Base-by-base conservation (phyloP, 2,888 invertebrate genomes). In the Morpho helenor region DNA sequence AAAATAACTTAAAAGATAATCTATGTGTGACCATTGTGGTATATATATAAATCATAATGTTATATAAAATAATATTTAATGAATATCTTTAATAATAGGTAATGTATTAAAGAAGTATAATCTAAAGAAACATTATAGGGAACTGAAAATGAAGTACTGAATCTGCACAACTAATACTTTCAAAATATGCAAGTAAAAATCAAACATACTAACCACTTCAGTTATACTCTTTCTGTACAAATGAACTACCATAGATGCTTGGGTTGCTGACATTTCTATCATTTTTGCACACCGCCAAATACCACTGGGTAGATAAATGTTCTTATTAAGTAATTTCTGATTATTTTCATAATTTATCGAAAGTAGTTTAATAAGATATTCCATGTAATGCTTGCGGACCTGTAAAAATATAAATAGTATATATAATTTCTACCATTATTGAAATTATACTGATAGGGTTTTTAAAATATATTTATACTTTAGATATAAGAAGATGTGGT, bases 311-410 rank as follows among this genome's bases (percentile, higher is more conserved):
- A 89, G 70, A 66, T 86, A 84, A 40, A 84, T 79, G 57, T 85
- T 87, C 61, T 87, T 87, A 55, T 84, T 83, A 0, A 80, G 58
- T 8, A 85, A 76, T 64, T 75, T 84, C 59, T 87, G 86, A 62
- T 82, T 80, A 1, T 74, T 82, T 69, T 88, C 87, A 71, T 90
- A 91, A 64, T 91, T 91, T 3, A 74, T 64, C 10, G 83, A 77
- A 23, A 91, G 68, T 40, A 89, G 68, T 72, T 84, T 84, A 49
- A 87, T 80, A 47, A 90, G 69, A 66, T 87, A 80, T 50, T 87
- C 85, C 82, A 91, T 83, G 64, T 91, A 91, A 71, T 86, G 82
- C 70, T 89, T 87, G 31, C 91, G 84, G 16, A 91, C 89, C 91
- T 91, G 66, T 51, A 53, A 46, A 42, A 47, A 61, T 44, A 46